phyloP scores from a whole-genome alignment of 2,113 vertebrate species.

The Oryzias javanicus region DNA sequence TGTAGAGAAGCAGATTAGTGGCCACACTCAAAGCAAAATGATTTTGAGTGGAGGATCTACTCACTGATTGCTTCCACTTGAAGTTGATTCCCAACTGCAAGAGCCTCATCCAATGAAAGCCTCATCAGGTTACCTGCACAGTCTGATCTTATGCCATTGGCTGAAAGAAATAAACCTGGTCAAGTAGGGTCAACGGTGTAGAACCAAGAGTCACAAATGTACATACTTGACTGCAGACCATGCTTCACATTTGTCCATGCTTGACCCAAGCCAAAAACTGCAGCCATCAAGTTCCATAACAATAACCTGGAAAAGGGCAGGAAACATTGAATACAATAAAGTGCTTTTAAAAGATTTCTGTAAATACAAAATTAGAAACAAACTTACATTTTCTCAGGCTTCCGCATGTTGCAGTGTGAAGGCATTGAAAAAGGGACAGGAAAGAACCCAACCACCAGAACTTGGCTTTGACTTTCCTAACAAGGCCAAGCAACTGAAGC shows the following conservation, averaged over 20 bases:
- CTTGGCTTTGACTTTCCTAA: constrained; percentile 13
- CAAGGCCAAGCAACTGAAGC: constrained; percentile 6
- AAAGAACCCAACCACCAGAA: constrained; percentile 7
- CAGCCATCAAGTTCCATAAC: constrained; percentile 56
- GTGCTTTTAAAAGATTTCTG: not conserved
- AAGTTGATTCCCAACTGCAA: constrained; percentile 68
- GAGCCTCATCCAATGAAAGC: constrained; percentile 64
- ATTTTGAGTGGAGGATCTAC: constrained; percentile 12
- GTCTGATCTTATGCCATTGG: constrained; percentile 61
- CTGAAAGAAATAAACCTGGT: not conserved
- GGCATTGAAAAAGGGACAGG: not conserved
- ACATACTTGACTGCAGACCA: constrained; percentile 62
- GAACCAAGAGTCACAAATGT: no score
- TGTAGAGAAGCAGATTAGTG: constrained; percentile 6
- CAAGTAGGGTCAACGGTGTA: not conserved
- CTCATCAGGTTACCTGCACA: constrained; percentile 71
- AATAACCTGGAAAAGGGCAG: constrained; percentile 31
- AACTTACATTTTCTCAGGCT: constrained; percentile 49
- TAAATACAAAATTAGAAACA: not conserved
- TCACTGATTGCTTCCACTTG: constrained; percentile 75
- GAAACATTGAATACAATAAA: not conserved
- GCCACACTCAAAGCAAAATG: not conserved
- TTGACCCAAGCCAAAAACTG: constrained; percentile 40
- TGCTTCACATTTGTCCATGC: constrained; percentile 41
- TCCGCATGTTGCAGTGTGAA: constrained; percentile 34